Percentiles rank a stretch among this genome's conserved stretches.
Conservation (phyloP, 2,113 vertebrate species). For the Semnornis frantzii region DNA sequence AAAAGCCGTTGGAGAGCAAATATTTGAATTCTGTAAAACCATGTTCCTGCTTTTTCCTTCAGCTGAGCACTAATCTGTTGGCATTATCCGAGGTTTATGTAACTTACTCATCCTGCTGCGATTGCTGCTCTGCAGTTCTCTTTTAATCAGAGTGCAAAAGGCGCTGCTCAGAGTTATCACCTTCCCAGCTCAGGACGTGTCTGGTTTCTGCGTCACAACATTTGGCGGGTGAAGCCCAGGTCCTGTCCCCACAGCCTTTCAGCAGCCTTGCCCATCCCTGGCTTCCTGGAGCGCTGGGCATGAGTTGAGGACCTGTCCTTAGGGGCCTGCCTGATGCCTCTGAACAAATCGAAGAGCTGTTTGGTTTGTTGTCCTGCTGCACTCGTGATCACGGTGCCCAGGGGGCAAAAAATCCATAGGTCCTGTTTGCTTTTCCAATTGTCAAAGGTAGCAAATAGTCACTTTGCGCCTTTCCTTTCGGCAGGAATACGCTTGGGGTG, state of each 20-base stretch:
- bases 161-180: neutral
- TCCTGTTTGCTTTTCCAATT: conserved; percentile 24
- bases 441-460: neutral
- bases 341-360: neutral
- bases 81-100: neutral
- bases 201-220: neutral
- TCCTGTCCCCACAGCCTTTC: neutral
- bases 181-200: neutral
- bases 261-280: neutral
- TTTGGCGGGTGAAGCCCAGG: neutral
- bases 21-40: conserved; percentile 13
- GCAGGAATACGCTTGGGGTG: conserved; percentile 19
- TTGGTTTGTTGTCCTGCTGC: neutral
- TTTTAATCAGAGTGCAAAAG: neutral
- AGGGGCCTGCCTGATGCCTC: conserved; percentile 4
- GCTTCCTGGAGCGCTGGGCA: neutral
- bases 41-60: neutral
- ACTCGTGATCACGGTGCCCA: neutral
- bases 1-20: neutral
- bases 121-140: neutral
- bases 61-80: neutral
- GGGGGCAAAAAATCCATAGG: neutral
- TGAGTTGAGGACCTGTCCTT: neutral
- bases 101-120: neutral
- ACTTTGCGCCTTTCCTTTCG: neutral